These are phyloP conservation scores for Orycteropus afer DNA, from an alignment of 2,113 vertebrate species.

Conservation along the genomic window DNA sequence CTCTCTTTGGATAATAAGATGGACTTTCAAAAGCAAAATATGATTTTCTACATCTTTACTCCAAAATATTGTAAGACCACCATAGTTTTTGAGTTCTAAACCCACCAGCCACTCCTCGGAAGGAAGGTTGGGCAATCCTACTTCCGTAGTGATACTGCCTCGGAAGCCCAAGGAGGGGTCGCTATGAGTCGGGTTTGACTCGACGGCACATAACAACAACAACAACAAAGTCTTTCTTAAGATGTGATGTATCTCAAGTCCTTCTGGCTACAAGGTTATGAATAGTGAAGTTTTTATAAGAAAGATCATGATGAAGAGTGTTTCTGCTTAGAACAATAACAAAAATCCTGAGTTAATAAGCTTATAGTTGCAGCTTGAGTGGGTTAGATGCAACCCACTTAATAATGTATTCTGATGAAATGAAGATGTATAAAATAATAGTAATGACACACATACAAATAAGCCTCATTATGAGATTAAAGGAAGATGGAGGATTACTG, in stretches of 20 bases:
- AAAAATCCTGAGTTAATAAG: background rate
- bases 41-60: background rate
- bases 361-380: background rate
- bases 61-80: background rate
- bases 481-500: background rate
- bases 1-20: background rate
- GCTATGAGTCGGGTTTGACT: too few relatives aligned
- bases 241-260: background rate
- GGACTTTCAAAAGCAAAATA: background rate
- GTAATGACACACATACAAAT: background rate
- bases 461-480: background rate
- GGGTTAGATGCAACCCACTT: background rate
- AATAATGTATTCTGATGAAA: background rate
- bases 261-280: background rate
- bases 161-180: too few relatives aligned
- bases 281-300: background rate
- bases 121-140: too few relatives aligned
- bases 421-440: background rate
- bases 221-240: background rate
- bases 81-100: background rate
- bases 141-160: too few relatives aligned
- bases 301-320: background rate
- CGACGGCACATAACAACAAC: too few relatives aligned
- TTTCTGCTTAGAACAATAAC: constrained; percentile 39
- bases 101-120: too few relatives aligned